Evolutionary conservation across 2,797 vertebrate genomes (phyloP).

Genomic region (Alca torda): DNA sequence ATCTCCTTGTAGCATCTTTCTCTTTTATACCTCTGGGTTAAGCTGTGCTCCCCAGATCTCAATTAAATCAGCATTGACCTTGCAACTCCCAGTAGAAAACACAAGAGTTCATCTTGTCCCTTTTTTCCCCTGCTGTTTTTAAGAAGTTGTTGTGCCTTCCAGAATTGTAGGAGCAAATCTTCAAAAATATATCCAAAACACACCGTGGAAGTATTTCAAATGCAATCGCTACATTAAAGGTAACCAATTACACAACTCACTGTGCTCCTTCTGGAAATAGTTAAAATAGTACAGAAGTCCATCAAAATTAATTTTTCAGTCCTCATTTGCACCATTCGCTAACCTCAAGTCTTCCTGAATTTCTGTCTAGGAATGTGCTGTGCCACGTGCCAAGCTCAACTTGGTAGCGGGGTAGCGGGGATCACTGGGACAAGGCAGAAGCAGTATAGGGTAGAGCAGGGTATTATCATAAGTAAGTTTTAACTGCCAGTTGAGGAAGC

Average conservation of each 20-base stretch:
- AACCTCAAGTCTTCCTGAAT: neutral
- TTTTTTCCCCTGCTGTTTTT: neutral
- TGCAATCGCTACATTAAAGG: neutral
- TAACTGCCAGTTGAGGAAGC: neutral
- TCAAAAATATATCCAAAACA: neutral
- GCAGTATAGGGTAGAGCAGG: fast-evolving
- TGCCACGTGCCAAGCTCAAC: neutral
- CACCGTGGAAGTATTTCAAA: neutral
- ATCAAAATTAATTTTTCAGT: neutral
- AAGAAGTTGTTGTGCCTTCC: neutral
- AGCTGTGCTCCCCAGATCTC: neutral
- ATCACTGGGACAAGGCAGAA: neutral
- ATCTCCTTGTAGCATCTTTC: slow-evolving; percentile 7
- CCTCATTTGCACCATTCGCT: neutral
- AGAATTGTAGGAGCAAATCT: neutral
- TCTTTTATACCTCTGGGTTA: slow-evolving; percentile 18
- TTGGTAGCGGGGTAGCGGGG: neutral
- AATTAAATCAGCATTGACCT: slow-evolving; percentile 53
- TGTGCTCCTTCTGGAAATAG: neutral
- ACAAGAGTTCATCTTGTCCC: neutral
- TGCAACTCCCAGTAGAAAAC: slow-evolving; percentile 32
- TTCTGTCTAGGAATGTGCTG: neutral
- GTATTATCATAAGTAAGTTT: neutral
- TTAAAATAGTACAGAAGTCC: neutral
- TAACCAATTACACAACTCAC: neutral